A percentile compares a stretch with the other conserved stretches of the same genome.
These are phyloP conservation scores for Alectoris magna DNA, from an alignment of 2,797 vertebrate species.

Conservation along the genomic window DNA sequence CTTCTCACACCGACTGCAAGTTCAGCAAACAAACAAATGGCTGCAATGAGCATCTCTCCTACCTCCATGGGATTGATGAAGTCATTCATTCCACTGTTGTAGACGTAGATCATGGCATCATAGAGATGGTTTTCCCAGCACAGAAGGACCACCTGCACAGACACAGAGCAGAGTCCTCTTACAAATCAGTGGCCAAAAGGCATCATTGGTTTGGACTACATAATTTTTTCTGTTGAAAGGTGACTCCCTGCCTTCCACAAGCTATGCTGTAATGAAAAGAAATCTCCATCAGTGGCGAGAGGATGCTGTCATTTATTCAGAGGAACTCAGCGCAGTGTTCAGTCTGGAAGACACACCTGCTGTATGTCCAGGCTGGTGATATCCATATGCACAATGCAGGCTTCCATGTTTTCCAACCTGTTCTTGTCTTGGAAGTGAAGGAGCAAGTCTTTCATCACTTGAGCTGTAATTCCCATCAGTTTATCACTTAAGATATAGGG, in stretches of 20 bases:
- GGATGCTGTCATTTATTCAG: background rate
- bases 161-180: background rate
- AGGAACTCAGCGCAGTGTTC: background rate
- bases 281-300: background rate
- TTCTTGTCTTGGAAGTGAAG: constrained; percentile 93
- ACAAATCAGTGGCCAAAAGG: background rate
- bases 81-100: constrained; percentile 97
- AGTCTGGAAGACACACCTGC: constrained; percentile 82
- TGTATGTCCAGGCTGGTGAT: constrained; percentile 97
- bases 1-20: background rate
- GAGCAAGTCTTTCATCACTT: constrained; percentile 94
- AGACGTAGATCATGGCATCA: constrained; percentile 97
- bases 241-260: background rate
- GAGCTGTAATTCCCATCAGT: constrained; percentile 90
- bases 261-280: background rate
- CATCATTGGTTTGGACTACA: accelerated
- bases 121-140: constrained; percentile 96
- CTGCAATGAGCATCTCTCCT: constrained; percentile 1
- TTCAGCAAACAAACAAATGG: background rate
- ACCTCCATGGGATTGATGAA: constrained; percentile 98
- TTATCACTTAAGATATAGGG: constrained; percentile 92
- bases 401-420: constrained; percentile 94
- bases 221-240: background rate
- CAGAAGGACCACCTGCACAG: constrained; percentile 89
- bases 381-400: constrained; percentile 96